A percentile compares a stretch with the other conserved stretches of the same genome.
Conservation (phyloP, 2,888 invertebrate genomes). For the Lasius fuliginosus region DNA sequence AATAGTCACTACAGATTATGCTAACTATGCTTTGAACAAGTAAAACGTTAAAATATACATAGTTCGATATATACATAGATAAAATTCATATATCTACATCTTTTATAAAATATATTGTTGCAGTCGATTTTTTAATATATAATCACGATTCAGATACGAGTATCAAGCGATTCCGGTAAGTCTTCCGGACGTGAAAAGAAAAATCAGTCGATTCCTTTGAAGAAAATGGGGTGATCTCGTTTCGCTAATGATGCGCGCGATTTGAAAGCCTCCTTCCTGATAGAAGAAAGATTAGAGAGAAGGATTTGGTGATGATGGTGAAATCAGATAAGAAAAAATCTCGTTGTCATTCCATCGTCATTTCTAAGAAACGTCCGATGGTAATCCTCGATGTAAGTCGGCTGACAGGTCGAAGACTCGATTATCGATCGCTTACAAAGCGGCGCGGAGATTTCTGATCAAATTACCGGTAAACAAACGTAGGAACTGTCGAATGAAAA, state of each 20-base stretch:
- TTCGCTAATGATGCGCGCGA: slow-evolving; percentile 67
- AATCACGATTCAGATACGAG: slow-evolving; percentile 6
- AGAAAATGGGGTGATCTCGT: slow-evolving; percentile 63
- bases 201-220: slow-evolving; percentile 35
- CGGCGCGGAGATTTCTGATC: neutral
- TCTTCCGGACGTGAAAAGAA: neutral
- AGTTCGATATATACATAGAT: neutral
- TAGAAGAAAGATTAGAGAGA: slow-evolving; percentile 47
- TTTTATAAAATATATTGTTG: neutral
- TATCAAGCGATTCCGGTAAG: neutral
- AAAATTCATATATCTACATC: neutral
- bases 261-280: slow-evolving; percentile 57
- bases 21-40: neutral
- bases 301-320: slow-evolving; percentile 58
- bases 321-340: slow-evolving; percentile 56
- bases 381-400: neutral
- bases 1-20: neutral
- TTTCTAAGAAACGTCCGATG: neutral
- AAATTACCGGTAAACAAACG: slow-evolving; percentile 5
- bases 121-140: slow-evolving; percentile 2
- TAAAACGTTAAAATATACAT: neutral
- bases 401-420: slow-evolving; percentile 12
- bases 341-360: slow-evolving; percentile 37
- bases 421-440: slow-evolving; percentile 20
- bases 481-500: neutral